A percentile compares a stretch with the other conserved stretches of the same genome.
Evolutionary conservation across 2,113 vertebrate species (phyloP).

Genomic region (Pituophis catenifer): DNA sequence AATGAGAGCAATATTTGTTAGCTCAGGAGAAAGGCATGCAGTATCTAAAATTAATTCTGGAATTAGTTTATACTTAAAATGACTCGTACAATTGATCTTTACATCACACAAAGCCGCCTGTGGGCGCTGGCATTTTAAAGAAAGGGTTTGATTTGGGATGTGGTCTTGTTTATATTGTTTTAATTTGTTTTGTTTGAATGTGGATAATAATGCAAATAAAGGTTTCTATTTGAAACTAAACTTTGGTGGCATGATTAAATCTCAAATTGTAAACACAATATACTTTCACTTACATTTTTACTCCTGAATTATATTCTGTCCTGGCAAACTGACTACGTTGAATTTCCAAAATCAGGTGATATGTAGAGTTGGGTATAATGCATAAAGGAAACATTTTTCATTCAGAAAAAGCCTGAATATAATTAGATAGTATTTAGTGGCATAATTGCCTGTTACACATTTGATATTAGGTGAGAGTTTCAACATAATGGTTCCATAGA

Average conservation of each 20-base stretch:
- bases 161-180: conserved; percentile 73
- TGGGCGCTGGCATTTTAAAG: conserved; percentile 50
- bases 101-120: conserved; percentile 55
- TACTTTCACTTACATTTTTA: not conserved
- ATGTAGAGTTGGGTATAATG: not conserved
- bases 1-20: conserved; percentile 73
- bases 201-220: conserved; percentile 98
- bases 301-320: not conserved
- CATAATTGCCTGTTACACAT: not conserved
- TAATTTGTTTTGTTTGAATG: conserved; percentile 74
- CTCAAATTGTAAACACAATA: not conserved
- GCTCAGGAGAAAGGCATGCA: conserved; percentile 73
- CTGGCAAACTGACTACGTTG: not conserved
- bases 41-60: conserved; percentile 66
- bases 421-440: not conserved
- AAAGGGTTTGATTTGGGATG: conserved; percentile 70
- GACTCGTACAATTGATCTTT: conserved; percentile 59
- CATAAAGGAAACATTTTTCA: not conserved
- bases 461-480: not conserved
- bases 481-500: not conserved
- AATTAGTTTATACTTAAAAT: conserved; percentile 68
- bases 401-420: not conserved
- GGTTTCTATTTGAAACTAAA: conserved; percentile 92
- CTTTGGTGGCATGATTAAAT: conserved; percentile 14
- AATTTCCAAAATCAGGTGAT: not conserved